These are phyloP conservation scores for Torymus texanus DNA, from an alignment of 2,888 invertebrate species.

Conservation along the genomic window DNA sequence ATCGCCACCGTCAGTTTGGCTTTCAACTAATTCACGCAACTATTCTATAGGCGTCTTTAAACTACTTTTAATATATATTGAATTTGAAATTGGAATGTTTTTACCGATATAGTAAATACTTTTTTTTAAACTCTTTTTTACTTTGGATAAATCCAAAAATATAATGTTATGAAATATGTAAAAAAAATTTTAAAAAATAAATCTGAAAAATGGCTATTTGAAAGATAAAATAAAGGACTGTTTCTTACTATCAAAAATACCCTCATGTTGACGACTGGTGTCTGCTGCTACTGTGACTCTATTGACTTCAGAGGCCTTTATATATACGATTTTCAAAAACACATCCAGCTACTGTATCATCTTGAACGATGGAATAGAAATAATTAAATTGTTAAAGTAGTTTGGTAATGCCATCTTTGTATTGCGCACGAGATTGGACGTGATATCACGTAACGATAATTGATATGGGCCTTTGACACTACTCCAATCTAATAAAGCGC, in stretches of 20 bases:
- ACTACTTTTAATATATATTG: too few species aligned
- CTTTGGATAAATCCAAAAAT: too few species aligned
- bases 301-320: constrained; percentile 48
- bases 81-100: too few species aligned
- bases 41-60: too few species aligned
- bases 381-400: constrained; percentile 68
- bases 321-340: constrained; percentile 61
- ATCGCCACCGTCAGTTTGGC: too few species aligned
- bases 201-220: too few species aligned
- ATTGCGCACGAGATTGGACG: constrained; percentile 66
- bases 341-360: background rate
- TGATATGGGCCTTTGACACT: constrained; percentile 60
- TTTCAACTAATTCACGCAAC: too few species aligned
- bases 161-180: too few species aligned
- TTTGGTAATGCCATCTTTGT: constrained; percentile 58
- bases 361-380: constrained; percentile 56
- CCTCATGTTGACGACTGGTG: constrained; percentile 66
- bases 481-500: constrained; percentile 21
- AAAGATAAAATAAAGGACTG: background rate
- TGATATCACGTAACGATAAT: constrained; percentile 67
- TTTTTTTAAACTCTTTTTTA: too few species aligned
- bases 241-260: constrained; percentile 62
- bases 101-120: too few species aligned
- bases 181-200: too few species aligned
- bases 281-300: constrained; percentile 62